Base-by-base conservation (phyloP, 2,113 vertebrate species). In the Apaloderma vittatum region DNA sequence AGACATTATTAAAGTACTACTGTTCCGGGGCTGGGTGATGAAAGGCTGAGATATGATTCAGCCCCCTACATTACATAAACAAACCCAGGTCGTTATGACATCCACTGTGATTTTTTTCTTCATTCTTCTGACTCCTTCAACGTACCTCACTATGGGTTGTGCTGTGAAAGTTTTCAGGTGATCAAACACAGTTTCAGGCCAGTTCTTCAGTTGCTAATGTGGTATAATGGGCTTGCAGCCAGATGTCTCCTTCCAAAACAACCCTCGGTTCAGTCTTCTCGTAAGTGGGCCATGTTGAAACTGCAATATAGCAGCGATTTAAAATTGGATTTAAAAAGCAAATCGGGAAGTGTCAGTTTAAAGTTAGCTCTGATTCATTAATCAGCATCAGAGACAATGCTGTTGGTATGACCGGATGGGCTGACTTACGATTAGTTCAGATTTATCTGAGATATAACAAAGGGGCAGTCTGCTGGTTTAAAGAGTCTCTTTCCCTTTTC, bases 401-500 rank as follows among this genome's bases (percentile, higher is more conserved):
- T 86, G 84, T 95, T 27, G 68, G 87, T 91, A 94, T 96, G 96
- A 97, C 96, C 93, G 97, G 98, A 98, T 97, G 94, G 95, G 96
- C 93, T 97, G 98, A 96, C 88, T 97, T 97, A 96, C 9, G 82
- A 94, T 96, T 88, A 90, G 20, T 96, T 93, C 93, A 97, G 97
- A 98, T 98, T 97, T 98, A 98, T 93, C 52, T 37, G 55, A 92
- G 78, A 88, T 95, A 96, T 21, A 98, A 98, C 96, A 98, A 98
- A 96, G 98, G 96, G 90, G 78, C n/a, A 88, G 90, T 90, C 91
- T 79, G 90, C 91, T 97, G 81, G 15, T 97, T 97, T 96, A 96
- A 94, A 97, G 96, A 98, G 95, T 37, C 90, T 97, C 94, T 97
- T 98, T 98, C 96, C 96, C 94, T 98, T 98, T 98, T 98, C 97